Evolutionary conservation across 2,113 vertebrate species (phyloP).

Genomic region (Rhizomys pruinosus): DNA sequence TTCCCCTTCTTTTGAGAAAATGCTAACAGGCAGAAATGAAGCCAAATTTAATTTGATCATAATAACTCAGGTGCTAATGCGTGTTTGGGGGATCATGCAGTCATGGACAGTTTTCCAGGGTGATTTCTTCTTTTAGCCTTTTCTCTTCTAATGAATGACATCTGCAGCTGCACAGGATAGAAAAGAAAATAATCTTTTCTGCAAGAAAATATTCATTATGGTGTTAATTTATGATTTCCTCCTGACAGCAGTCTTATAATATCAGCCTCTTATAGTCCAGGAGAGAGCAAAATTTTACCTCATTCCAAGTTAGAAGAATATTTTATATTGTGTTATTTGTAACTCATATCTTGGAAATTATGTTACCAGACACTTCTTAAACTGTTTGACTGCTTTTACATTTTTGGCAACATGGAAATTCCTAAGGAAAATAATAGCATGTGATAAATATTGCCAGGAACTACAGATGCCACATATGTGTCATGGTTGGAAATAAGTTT

Average conservation of each 20-base stretch:
- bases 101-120: conserved; percentile 26
- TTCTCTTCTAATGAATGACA: conserved; percentile 56
- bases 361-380: not conserved
- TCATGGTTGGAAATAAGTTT: not conserved
- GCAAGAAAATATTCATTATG: conserved; percentile 39
- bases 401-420: conserved; percentile 10
- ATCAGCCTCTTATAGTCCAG: not conserved
- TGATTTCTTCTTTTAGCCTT: conserved; percentile 51
- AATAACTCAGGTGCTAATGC: conserved; percentile 21
- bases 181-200: conserved; percentile 28
- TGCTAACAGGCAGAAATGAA: conserved; percentile 46
- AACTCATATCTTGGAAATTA: conserved; percentile 4
- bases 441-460: not conserved
- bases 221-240: conserved; percentile 60
- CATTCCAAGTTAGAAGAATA: not conserved
- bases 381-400: not conserved
- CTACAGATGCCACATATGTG: not conserved
- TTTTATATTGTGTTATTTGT: not conserved
- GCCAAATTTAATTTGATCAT: conserved; percentile 48
- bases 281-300: conserved; percentile 41
- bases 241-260: not conserved
- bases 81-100: not conserved
- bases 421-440: conserved; percentile 2
- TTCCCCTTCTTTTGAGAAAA: conserved; percentile 45
- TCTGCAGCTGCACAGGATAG: conserved; percentile 23